Base-by-base conservation (phyloP, 1,140 invertebrate species). In the Bombus vancouverensis region DNA sequence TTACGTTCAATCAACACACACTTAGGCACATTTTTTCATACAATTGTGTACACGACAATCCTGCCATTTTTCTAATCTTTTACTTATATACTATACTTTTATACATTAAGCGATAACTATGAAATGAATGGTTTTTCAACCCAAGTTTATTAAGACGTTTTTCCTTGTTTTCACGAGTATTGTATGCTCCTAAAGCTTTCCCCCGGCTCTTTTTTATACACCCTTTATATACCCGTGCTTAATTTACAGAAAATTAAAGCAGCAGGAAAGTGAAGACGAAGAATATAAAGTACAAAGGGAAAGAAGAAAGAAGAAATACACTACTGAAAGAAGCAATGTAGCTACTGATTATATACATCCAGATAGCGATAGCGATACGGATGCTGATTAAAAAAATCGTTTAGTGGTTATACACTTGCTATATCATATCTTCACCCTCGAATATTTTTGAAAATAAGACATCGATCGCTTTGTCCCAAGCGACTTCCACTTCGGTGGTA, bases 401-500 rank as follows among this genome's bases (percentile, higher is more conserved):
- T 18, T 34, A 18, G 25, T 15, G 15, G 1, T 53, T 53, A 53
- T 53, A 53, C 47, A 22, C 47, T 53, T 53, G 47, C 47, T 53
- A 53, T 22, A 53, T 53, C 47, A 53, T 53, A 13, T 66, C 59
- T 5, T 68, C 66, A 6, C 34, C n/a, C 44, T 68, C 37, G n/a
- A 57, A 78, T 44, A 84, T 71, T 71, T 42, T 78, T 25, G 13
- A 39, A 85, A 92, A 93, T 18, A 91, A 89, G 12, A 92, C 90
- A 53, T 94, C 92, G 47, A 96, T 83, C 44, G 95, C 93, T 86
- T 96, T 96, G 34, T 91, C 91, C 96, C 96, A 96, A 10, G 95
- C 94, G 59, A 94, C 93, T 25, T 94, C 89, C 2, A 94, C 94
- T 83, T 95, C 93, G 42, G 91, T 47, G 12, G 94, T 95, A 66